A percentile compares a stretch with the other conserved stretches of the same genome.
These are phyloP conservation scores for Orius insidiosus DNA, from an alignment of 1,140 invertebrate species.

Conservation along the genomic window DNA sequence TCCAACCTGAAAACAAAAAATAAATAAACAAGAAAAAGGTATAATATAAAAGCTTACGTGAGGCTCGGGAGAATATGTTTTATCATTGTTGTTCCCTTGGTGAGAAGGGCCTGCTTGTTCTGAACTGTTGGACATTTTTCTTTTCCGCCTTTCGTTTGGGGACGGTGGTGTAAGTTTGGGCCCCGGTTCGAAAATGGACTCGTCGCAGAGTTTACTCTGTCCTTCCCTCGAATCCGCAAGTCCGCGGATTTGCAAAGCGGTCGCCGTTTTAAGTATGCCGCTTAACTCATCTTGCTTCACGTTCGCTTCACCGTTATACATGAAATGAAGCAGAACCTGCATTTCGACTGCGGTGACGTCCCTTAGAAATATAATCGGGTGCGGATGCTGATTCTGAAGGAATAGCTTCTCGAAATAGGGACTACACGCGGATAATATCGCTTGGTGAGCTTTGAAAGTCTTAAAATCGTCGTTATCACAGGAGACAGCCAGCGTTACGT, in stretches of 20 bases:
- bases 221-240: conserved; percentile 27
- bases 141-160: conserved; percentile 17
- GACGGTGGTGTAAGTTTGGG: conserved; percentile 10
- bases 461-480: conserved; percentile 47
- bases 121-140: conserved; percentile 17
- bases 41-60: conserved; percentile 10
- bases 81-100: conserved; percentile 6
- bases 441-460: conserved; percentile 82
- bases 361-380: conserved; percentile 82
- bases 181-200: conserved; percentile 9
- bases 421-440: conserved; percentile 82
- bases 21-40: neutral
- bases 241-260: conserved; percentile 76
- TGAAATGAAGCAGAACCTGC: conserved; percentile 71
- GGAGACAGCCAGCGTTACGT: conserved; percentile 65
- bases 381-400: conserved; percentile 73
- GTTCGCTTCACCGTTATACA: conserved; percentile 83
- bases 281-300: conserved; percentile 70
- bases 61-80: conserved; percentile 14
- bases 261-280: conserved; percentile 77
- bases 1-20: neutral
- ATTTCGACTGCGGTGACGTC: conserved; percentile 75
- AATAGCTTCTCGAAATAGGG: conserved; percentile 90
- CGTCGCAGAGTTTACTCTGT: conserved; percentile 7
- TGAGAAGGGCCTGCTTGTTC: conserved; percentile 11